Evolutionary conservation across 2,888 invertebrate species (phyloP).

Genomic region (Syritta pipiens): DNA sequence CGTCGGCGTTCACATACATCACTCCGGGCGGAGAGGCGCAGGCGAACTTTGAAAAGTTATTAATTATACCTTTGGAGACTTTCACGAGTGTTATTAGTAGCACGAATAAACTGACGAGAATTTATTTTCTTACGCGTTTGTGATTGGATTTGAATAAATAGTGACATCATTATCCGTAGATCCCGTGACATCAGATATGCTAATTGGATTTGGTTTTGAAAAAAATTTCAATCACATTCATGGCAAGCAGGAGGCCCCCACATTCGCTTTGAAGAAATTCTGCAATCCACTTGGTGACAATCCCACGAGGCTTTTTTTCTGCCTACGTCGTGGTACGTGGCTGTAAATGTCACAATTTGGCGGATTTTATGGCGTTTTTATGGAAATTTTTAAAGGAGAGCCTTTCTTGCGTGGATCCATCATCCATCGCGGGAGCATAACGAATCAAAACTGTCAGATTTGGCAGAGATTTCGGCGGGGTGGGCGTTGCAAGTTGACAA

Average conservation of each 20-base stretch:
- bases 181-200: conserved; percentile 55
- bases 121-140: background rate
- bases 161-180: conserved; percentile 45
- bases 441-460: conserved; percentile 15
- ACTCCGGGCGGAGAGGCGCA: too few species aligned
- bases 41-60: conserved; percentile 23
- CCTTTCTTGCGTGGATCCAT: background rate
- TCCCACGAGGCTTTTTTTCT: conserved; percentile 42
- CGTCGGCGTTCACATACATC: too few species aligned
- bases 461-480: too few species aligned
- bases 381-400: background rate
- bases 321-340: conserved; percentile 26
- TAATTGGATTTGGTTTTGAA: conserved; percentile 33
- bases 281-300: conserved; percentile 30
- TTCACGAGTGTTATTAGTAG: background rate
- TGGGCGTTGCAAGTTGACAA: too few species aligned
- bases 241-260: conserved; percentile 3
- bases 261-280: too few species aligned
- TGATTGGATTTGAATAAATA: background rate
- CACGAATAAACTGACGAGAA: background rate
- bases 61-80: conserved; percentile 11
- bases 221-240: conserved; percentile 40
- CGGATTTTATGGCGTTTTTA: conserved; percentile 6
- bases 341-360: conserved; percentile 12
- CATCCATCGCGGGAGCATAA: background rate